phyloP scores from a whole-genome alignment of 2,797 vertebrate species.

The Acanthurus lineatus region DNA sequence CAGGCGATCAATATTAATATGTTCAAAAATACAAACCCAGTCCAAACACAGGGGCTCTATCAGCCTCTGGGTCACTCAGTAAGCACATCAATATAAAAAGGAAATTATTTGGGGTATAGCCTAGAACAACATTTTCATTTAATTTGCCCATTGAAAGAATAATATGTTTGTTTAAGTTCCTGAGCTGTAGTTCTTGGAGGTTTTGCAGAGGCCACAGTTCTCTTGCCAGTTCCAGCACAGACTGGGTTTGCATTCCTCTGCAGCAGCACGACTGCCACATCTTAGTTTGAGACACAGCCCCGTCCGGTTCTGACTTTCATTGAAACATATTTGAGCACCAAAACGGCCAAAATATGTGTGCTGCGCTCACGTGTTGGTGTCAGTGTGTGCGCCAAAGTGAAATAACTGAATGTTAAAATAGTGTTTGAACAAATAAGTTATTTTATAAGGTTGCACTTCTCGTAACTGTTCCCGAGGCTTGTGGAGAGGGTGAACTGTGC shows the following conservation, averaged over 20 bases:
- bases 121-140: slow-evolving; percentile 54
- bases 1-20: background rate
- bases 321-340: slow-evolving; percentile 7
- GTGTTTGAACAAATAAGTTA: slow-evolving; percentile 26
- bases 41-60: background rate
- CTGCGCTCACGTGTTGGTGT: slow-evolving; percentile 14
- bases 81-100: slow-evolving; percentile 18
- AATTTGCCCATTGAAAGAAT: slow-evolving; percentile 35
- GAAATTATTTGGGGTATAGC: slow-evolving; percentile 34
- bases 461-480: slow-evolving; percentile 29
- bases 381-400: background rate
- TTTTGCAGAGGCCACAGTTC: slow-evolving; percentile 39
- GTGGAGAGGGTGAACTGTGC: slow-evolving; percentile 32
- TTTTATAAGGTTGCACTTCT: slow-evolving; percentile 48
- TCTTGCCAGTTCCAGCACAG: slow-evolving; percentile 39
- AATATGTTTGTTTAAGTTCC: slow-evolving; percentile 42
- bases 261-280: slow-evolving; percentile 39
- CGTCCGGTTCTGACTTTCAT: slow-evolving; percentile 1
- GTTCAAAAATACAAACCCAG: background rate
- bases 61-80: slow-evolving; percentile 14
- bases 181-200: slow-evolving; percentile 48
- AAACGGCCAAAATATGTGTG: slow-evolving; percentile 1
- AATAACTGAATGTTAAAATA: slow-evolving; percentile 17
- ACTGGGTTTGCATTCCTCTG: slow-evolving; percentile 43
- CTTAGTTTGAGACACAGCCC: slow-evolving; percentile 8